These are phyloP conservation scores for Axea sp. DNA, from an alignment of 2,888 invertebrate species.

Conservation along the genomic window DNA sequence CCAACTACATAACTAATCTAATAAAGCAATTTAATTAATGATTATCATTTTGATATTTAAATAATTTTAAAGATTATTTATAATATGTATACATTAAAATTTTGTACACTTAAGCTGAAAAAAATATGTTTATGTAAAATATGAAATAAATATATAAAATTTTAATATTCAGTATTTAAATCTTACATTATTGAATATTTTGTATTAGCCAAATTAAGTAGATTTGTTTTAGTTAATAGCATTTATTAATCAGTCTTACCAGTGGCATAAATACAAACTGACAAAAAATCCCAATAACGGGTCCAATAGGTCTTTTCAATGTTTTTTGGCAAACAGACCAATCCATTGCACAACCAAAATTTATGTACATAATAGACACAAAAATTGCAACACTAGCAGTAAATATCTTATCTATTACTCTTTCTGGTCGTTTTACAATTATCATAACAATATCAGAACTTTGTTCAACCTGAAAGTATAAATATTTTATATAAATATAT, in stretches of 20 bases:
- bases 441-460: slow-evolving; percentile 78
- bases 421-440: slow-evolving; percentile 82
- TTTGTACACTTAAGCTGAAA: no score
- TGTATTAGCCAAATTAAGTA: no score
- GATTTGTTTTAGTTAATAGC: no score
- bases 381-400: slow-evolving; percentile 87
- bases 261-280: slow-evolving; percentile 94
- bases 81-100: no score
- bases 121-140: no score
- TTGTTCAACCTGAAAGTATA: slow-evolving; percentile 62
- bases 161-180: no score
- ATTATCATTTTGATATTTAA: no score
- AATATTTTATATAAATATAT: not conserved
- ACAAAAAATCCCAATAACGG: slow-evolving; percentile 87
- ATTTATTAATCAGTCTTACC: slow-evolving; percentile 81
- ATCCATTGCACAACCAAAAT: slow-evolving; percentile 94
- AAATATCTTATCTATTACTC: slow-evolving; percentile 87
- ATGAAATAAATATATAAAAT: no score
- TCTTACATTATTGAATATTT: no score
- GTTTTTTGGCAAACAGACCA: slow-evolving; percentile 85
- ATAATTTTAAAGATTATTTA: no score
- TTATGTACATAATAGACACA: slow-evolving; percentile 90
- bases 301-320: slow-evolving; percentile 87
- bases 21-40: slow-evolving; percentile 29
- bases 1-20: slow-evolving; percentile 88